Conservation (phyloP, 2,888 invertebrate genomes). For the Nymphalis c-album region DNA sequence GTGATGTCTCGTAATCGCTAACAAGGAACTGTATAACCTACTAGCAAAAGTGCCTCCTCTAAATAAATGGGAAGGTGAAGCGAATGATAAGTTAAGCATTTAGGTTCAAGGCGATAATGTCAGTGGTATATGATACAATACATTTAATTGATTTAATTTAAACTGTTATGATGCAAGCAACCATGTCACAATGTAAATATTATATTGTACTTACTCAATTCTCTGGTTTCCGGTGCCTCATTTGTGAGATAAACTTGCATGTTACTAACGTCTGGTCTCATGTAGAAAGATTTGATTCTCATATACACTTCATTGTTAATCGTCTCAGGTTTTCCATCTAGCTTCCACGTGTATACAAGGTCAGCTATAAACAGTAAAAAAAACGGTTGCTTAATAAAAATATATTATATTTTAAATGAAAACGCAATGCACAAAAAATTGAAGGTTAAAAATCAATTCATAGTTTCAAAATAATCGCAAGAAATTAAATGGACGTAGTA, state of each 20-base stretch:
- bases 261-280: conserved; percentile 83
- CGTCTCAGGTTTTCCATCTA: conserved; percentile 80
- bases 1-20: too few relatives aligned
- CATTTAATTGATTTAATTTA: too few relatives aligned
- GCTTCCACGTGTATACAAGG: conserved; percentile 79
- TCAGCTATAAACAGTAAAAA: conserved; percentile 65
- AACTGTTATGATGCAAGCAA: too few relatives aligned
- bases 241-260: conserved; percentile 83
- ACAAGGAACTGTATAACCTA: too few relatives aligned
- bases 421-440: neutral
- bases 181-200: too few relatives aligned
- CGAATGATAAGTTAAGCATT: too few relatives aligned
- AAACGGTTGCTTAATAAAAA: neutral
- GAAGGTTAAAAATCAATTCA: neutral
- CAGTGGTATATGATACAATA: too few relatives aligned
- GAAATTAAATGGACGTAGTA: too few relatives aligned
- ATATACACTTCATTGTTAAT: conserved; percentile 79
- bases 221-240: conserved; percentile 77
- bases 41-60: too few relatives aligned
- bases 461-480: neutral
- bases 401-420: too few relatives aligned
- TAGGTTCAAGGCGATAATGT: too few relatives aligned
- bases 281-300: conserved; percentile 81
- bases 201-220: conserved; percentile 86
- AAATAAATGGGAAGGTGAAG: too few relatives aligned